Percentiles rank a stretch among this genome's conserved stretches.
Evolutionary conservation across 2,797 vertebrate genomes (phyloP).

Genomic region (Eulemur mongoz): DNA sequence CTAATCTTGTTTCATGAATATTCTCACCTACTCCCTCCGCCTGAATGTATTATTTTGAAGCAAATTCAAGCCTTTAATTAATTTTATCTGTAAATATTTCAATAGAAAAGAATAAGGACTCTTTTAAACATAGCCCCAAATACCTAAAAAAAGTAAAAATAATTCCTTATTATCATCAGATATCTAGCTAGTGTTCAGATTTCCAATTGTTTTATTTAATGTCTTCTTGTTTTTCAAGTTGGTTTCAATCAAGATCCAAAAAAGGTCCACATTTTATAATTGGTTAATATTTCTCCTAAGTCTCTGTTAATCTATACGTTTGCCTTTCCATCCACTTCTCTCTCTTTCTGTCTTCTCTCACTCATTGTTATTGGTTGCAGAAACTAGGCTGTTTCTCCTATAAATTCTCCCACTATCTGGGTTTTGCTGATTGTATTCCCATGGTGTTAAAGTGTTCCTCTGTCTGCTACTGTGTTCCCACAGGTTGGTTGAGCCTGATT

Average conservation of each 20-base stretch:
- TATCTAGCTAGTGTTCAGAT: background rate
- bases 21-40: background rate
- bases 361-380: background rate
- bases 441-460: background rate
- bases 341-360: background rate
- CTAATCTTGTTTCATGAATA: background rate
- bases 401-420: background rate
- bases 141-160: background rate
- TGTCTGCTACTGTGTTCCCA: background rate
- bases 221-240: background rate
- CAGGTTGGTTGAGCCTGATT: background rate
- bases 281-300: background rate
- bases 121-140: background rate
- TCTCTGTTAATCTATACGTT: background rate
- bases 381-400: background rate
- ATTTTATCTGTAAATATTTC: conserved; percentile 24
- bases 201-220: background rate
- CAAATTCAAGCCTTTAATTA: background rate
- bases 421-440: background rate
- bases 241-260: background rate
- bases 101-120: background rate
- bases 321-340: background rate
- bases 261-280: background rate
- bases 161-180: background rate
- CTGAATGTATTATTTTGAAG: background rate